phyloP scores from a whole-genome alignment of 2,113 vertebrate species.

The Antechinus flavipes region DNA sequence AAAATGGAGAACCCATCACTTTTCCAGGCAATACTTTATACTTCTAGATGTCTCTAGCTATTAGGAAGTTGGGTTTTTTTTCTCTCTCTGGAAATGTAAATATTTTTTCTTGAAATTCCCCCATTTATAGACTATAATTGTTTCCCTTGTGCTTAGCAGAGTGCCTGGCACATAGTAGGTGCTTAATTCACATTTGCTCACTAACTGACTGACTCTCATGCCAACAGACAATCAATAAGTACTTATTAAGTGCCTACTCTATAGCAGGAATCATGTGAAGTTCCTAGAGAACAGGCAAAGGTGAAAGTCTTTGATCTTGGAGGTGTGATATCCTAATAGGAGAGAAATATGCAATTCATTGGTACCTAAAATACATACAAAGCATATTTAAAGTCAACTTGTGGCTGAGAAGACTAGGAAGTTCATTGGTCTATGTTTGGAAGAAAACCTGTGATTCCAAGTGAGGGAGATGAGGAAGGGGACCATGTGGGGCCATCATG shows the following conservation, averaged over 20 bases:
- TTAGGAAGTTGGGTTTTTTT: background rate
- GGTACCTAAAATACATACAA: background rate
- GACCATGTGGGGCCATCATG: background rate
- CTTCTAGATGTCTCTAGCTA: background rate
- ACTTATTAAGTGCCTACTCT: background rate
- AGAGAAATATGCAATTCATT: background rate
- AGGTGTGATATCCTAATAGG: background rate
- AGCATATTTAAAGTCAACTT: background rate
- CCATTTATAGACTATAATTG: background rate
- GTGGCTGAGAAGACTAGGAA: background rate
- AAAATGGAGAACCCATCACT: background rate
- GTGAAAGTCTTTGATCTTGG: background rate
- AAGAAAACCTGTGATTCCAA: background rate
- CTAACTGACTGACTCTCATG: background rate
- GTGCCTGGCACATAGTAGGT: background rate
- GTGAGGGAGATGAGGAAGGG: background rate
- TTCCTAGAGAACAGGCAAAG: background rate
- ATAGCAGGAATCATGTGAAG: background rate
- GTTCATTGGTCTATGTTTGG: background rate
- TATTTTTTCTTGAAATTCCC: background rate
- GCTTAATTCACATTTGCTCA: background rate
- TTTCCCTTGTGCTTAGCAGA: background rate
- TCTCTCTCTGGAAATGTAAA: background rate
- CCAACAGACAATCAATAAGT: background rate
- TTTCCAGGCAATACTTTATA: background rate